Evolutionary conservation across 1,140 invertebrate genomes (phyloP), one percentile per base, ranked within the genome.

Genomic region (Streblospio benedicti): DNA sequence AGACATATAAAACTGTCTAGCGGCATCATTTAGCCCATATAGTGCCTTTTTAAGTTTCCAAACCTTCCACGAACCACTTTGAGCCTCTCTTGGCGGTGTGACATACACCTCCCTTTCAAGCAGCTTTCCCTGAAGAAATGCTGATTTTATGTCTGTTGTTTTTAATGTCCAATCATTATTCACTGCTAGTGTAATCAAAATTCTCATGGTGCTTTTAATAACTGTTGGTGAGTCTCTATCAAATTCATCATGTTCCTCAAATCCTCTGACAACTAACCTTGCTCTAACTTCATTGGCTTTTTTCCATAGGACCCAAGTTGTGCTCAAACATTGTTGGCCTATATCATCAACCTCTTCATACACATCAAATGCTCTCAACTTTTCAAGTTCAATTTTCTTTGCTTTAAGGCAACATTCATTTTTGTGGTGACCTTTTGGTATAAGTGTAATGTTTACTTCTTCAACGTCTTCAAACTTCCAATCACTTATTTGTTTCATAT

Each of bases 21-120:
- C 35, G n/a, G 9, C 35, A 38, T 38, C 35, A 38, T 38, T 38
- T 38, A 38, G n/a, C 9, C 35, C 35, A 38, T 38, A 38, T n/a
- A 38, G 35, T 9, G 9, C 9, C n/a, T 20, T 6, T 9, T 49
- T 49, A 18, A 49, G 23, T 20, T 25, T 33, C 52, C 60, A 52
- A 18, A 49, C 18, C 23, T 58, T 54, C 54, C 45, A 28, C 52
- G n/a, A 2, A 49, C 28, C 27, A 35, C 41, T 14, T 38, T 49
- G 44, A 3, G 50, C 27, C 51, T 14, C 28, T 44, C 51, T 31
- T 56, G 55, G 12, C n/a, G 51, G 47, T 59, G 59, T n/a, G 14
- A 41, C 33, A 27, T 9, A 38, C n/a, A 38, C n/a, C 9, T 38
- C 35, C n/a, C 9, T 38, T 9, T 38, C 35, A 38, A 38, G 35